phyloP scores from a whole-genome alignment of 2,888 invertebrate genomes.

The Erebia aethiops region DNA sequence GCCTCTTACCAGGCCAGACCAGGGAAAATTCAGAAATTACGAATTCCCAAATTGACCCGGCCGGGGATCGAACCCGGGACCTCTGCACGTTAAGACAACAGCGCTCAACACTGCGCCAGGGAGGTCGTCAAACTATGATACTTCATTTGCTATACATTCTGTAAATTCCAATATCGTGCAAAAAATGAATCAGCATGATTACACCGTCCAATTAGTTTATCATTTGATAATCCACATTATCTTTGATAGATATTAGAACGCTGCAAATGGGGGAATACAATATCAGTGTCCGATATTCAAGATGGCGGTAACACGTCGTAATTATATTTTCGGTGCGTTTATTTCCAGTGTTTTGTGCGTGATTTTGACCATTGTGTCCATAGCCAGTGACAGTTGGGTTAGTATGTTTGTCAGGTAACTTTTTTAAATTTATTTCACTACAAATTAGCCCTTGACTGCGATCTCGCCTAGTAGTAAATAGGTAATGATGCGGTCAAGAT shows the following conservation, averaged over 20 bases:
- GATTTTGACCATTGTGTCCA: conserved; percentile 61
- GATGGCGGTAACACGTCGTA: conserved; percentile 75
- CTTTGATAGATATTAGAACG: conserved; percentile 31
- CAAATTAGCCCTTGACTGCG: no score
- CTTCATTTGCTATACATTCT: neutral
- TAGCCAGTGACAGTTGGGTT: conserved; percentile 76
- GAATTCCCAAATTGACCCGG: no score
- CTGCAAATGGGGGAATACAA: conserved; percentile 23
- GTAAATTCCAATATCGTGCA: neutral
- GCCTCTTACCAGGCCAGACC: no score
- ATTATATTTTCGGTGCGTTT: conserved; percentile 71
- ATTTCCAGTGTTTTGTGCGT: conserved; percentile 65
- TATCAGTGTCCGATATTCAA: conserved; percentile 47
- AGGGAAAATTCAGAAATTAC: no score
- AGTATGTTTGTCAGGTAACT: conserved; percentile 49
- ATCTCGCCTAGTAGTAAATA: no score
- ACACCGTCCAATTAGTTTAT: conserved; percentile 38
- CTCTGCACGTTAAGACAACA: no score
- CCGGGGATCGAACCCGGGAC: no score
- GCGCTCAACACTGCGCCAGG: no score
- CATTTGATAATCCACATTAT: conserved; percentile 40
- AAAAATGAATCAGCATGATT: conserved; percentile 29
- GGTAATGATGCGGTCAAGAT: no score
- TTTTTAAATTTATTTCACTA: no score
- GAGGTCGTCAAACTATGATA: no score